A percentile compares a stretch with the other conserved stretches of the same genome.
Evolutionary conservation across 2,113 vertebrate genomes (phyloP).

Genomic region (Hippolais icterina): DNA sequence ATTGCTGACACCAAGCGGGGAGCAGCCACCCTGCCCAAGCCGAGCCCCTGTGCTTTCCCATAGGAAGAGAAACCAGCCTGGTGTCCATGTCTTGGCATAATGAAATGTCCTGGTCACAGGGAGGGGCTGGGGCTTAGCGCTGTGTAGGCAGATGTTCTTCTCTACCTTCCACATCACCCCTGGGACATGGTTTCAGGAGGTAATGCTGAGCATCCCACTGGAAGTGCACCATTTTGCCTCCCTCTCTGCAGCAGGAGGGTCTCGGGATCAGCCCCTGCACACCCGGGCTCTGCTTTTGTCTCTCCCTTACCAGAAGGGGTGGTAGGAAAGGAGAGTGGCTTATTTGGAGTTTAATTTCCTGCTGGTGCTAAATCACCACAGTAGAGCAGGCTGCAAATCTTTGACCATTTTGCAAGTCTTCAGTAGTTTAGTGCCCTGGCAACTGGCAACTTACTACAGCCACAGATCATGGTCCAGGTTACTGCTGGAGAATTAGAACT

Average conservation of each 20-base stretch:
- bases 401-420: not conserved
- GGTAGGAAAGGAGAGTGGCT: not conserved
- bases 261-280: too few relatives aligned
- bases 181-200: not conserved
- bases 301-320: not conserved
- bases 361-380: not conserved
- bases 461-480: not conserved
- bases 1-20: not conserved
- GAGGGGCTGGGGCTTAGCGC: accelerated
- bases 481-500: not conserved
- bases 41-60: not conserved
- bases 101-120: not conserved
- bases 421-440: not conserved
- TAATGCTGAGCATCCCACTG: too few relatives aligned
- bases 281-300: not conserved
- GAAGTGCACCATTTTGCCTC: not conserved
- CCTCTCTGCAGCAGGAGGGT: not conserved
- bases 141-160: accelerated
- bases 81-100: not conserved
- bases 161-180: not conserved
- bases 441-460: not conserved
- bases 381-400: not conserved
- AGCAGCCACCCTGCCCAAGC: accelerated
- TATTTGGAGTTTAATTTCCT: not conserved
- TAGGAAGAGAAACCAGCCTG: not conserved